Conservation (phyloP, 2,113 vertebrate species). For the Chrysemys picta region DNA sequence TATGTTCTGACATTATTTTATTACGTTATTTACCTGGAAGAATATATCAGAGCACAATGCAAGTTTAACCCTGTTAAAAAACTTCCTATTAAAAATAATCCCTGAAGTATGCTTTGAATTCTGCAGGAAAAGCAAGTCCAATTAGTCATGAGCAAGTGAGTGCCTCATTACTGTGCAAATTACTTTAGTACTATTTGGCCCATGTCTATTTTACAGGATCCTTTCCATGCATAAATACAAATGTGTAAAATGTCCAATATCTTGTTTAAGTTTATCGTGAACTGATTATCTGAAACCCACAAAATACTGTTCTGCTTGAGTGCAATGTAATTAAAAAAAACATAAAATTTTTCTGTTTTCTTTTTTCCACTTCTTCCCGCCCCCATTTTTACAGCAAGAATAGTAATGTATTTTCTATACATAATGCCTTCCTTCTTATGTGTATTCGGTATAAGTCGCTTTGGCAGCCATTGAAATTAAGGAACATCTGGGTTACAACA, state of each 20-base stretch:
- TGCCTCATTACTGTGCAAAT: constrained; percentile 67
- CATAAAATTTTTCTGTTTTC: constrained; percentile 15
- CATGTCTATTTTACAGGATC: constrained; percentile 28
- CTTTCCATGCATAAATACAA: constrained; percentile 42
- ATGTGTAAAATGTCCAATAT: constrained; percentile 58
- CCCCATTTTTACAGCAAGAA: constrained; percentile 9
- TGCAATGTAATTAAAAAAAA: constrained; percentile 9
- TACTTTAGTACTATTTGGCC: constrained; percentile 66
- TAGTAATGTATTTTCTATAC: constrained; percentile 14
- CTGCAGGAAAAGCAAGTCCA: constrained; percentile 59
- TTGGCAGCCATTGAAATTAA: constrained; percentile 50
- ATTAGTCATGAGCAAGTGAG: constrained; percentile 64
- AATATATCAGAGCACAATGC: constrained; percentile 27
- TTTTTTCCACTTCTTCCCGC: constrained; percentile 38
- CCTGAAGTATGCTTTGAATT: constrained; percentile 32
- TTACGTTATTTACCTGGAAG: constrained; percentile 62
- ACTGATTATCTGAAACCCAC: constrained; percentile 33
- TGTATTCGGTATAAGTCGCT: constrained; percentile 44
- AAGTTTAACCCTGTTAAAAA: constrained; percentile 53
- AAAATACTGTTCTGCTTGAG: neutral
- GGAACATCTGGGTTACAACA: constrained; percentile 42
- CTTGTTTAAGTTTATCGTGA: constrained; percentile 54
- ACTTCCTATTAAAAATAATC: constrained; percentile 29
- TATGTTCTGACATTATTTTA: constrained; percentile 57
- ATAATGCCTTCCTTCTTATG: neutral